Evolutionary conservation across 1,140 invertebrate species (phyloP).

Genomic region (Formica selysi): DNA sequence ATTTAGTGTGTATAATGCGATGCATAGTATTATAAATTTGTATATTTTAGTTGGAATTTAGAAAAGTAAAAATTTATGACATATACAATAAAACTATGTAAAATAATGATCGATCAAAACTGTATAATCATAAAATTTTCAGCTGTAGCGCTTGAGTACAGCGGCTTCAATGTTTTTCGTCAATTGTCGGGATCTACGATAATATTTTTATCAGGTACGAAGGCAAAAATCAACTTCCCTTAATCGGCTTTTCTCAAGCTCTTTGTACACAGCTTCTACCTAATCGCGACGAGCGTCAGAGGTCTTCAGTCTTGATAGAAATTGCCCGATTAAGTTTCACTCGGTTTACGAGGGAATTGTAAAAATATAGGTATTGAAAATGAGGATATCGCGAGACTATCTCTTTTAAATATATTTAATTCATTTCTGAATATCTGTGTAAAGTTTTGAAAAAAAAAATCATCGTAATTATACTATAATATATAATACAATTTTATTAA

Average conservation of each 20-base stretch:
- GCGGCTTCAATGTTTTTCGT: conserved; percentile 26
- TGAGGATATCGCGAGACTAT: not conserved
- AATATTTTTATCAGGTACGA: conserved; percentile 32
- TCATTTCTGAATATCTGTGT: not conserved
- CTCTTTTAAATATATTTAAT: not conserved
- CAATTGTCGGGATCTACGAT: conserved; percentile 39
- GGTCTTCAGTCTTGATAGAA: conserved; percentile 22
- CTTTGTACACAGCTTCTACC: conserved; percentile 21
- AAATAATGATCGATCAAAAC: not conserved
- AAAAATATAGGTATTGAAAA: not conserved
- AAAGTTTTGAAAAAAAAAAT: conserved; percentile 3
- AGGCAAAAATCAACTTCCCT: conserved; percentile 47
- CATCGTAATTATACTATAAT: not conserved
- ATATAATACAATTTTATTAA: not conserved
- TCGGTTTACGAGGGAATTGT: not conserved
- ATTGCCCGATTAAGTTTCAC: not conserved
- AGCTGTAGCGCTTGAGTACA: not conserved
- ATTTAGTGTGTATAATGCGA: not conserved
- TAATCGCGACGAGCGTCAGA: conserved; percentile 9
- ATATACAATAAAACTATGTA: not conserved
- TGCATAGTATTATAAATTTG: not conserved
- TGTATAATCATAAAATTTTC: conserved; percentile 1
- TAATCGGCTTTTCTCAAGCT: conserved; percentile 50
- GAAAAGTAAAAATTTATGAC: not conserved
- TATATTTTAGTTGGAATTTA: not conserved